These are phyloP conservation scores for Gopherus flavomarginatus DNA, from an alignment of 2,113 vertebrate genomes.

Conservation along the genomic window DNA sequence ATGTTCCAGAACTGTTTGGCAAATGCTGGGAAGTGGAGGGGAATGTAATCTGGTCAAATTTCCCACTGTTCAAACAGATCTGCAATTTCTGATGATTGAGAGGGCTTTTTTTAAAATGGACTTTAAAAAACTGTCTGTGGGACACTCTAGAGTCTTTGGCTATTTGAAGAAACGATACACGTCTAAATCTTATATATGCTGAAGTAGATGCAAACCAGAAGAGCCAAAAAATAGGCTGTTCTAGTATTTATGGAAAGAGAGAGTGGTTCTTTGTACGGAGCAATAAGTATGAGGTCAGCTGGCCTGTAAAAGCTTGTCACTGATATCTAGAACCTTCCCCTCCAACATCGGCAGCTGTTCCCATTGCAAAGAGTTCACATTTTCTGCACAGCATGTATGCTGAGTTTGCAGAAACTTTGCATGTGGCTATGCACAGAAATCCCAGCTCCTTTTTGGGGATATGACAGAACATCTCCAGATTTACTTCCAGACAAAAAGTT, in stretches of 20 bases:
- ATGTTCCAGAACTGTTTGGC: constrained; percentile 43
- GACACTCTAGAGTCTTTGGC: not conserved
- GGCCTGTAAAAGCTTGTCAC: not conserved
- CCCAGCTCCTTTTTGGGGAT: fast-evolving
- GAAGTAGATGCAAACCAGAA: fast-evolving
- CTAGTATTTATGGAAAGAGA: fast-evolving
- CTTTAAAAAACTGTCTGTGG: constrained; percentile 15
- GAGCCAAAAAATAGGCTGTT: not conserved
- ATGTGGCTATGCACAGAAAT: fast-evolving
- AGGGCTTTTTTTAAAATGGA: constrained; percentile 27
- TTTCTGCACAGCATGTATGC: fast-evolving
- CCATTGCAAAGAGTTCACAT: not conserved
- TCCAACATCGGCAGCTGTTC: not conserved
- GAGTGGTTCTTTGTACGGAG: not conserved
- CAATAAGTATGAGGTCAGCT: fast-evolving
- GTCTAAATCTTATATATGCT: fast-evolving
- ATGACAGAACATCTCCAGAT: not conserved
- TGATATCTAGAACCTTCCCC: constrained; percentile 19
- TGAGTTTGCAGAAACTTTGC: not conserved
- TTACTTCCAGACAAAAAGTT: not conserved
- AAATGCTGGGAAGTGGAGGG: not conserved
- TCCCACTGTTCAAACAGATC: constrained; percentile 50
- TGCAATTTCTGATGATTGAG: constrained; percentile 49
- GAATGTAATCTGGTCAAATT: constrained; percentile 41
- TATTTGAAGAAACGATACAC: not conserved